Evolutionary conservation across 2,113 vertebrate species (phyloP), one percentile per base, ranked within the genome.

Genomic region (Acrocephalus kingi): DNA sequence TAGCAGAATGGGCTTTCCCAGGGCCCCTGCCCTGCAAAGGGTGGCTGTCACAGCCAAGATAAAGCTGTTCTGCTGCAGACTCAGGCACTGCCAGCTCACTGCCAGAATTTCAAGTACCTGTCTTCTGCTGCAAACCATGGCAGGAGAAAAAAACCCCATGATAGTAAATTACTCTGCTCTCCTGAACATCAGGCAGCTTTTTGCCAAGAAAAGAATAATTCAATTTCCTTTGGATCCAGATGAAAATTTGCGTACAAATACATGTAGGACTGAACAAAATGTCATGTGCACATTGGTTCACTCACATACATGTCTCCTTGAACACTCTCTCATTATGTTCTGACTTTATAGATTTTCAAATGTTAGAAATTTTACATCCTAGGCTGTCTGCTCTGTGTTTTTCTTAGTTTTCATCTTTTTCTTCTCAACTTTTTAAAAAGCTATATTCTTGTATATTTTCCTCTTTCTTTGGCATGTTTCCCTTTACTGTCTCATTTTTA

Each of bases 91-190:
- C 54, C 46, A 37, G 9, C 30, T 66, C 43, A 66, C 51, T 9
- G 7, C 37, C 73, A 55, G 39, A 69, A 94, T 84, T 62, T 48
- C 63, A 73, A 86, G 54, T 63, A 67, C 33, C 25, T 77, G 31
- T 48, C n/a, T 51, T 74, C 64, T 74, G 59, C 75, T 68, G 43
- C 76, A 80, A 88, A 55, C 41, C 21, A 73, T 0, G 0, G 43
- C 52, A 89, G 51, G 48, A 16, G 59, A 9, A 41, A 68, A 61
- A 48, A 79, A 1, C 0, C 1, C 6, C 15, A 11, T 0, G 0
- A 56, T 54, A 81, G 18, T 12, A 85, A 71, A 84, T 52, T 19
- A 84, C 77, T 46, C 39, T 84, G 30, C 30, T 52, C 30, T 84
- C 61, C 46, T 7, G 3, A 51, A 84, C 12, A 51, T 41, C 22